Conservation (phyloP, 2,888 invertebrate genomes). For the Chrysopilus asiliformis region DNA sequence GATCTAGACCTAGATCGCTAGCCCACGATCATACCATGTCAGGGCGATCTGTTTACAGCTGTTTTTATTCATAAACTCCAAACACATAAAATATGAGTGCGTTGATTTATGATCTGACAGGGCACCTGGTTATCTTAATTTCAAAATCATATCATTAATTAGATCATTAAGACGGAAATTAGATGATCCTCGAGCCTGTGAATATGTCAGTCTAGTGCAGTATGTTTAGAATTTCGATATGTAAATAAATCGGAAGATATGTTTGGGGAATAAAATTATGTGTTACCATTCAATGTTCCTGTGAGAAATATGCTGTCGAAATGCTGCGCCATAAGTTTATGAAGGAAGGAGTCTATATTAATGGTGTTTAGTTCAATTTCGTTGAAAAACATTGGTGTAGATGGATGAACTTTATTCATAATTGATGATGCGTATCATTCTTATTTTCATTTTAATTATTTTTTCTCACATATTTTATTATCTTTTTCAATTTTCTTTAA, state of each 20-base stretch:
- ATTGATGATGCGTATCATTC: no score
- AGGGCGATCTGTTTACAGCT: constrained; percentile 15
- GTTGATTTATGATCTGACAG: constrained; percentile 13
- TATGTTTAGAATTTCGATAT: neutral
- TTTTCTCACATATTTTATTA: no score
- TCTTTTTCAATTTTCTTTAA: no score
- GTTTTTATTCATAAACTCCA: constrained; percentile 14
- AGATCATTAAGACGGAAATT: constrained; percentile 12
- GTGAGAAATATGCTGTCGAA: constrained; percentile 2
- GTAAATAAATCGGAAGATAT: neutral
- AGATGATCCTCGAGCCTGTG: constrained; percentile 7
- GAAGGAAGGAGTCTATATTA: constrained; percentile 9
- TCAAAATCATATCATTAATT: constrained; percentile 14
- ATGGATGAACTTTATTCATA: no score
- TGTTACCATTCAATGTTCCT: no score
- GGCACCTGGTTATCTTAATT: constrained; percentile 14
- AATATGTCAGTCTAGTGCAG: constrained; percentile 7
- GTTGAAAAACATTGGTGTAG: no score
- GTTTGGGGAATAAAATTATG: no score
- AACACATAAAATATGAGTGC: constrained; percentile 14
- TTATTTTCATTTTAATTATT: no score
- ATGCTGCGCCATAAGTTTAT: constrained; percentile 6
- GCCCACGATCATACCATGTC: no score
- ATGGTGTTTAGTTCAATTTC: constrained; percentile 11
- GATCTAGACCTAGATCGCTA: constrained; percentile 13